Evolutionary conservation across 2,113 vertebrate species (phyloP).

Genomic region (Callopanchax toddi): DNA sequence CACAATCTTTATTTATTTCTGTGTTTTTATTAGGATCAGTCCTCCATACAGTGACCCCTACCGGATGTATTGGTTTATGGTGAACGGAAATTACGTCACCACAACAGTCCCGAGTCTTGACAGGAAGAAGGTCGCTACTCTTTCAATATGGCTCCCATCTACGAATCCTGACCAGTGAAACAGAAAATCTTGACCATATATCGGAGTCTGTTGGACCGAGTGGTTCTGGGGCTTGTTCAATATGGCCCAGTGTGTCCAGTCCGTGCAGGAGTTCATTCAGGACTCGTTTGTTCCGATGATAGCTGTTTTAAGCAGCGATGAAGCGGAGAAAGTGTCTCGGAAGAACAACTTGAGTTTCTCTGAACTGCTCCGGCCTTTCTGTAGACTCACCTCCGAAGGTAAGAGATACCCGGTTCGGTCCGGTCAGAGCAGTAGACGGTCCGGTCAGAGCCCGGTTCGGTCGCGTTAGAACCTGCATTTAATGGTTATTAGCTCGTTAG

Average conservation of each 20-base stretch:
- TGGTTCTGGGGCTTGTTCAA: slow-evolving; percentile 13
- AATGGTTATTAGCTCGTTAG: too few species aligned
- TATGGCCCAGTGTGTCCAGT: slow-evolving; percentile 96
- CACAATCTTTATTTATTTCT: too few species aligned
- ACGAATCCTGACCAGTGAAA: slow-evolving; percentile 52
- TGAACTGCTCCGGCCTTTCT: slow-evolving; percentile 94
- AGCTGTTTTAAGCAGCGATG: slow-evolving; percentile 93
- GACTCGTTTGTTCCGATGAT: slow-evolving; percentile 96
- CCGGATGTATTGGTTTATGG: too few species aligned
- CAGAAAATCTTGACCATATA: background rate
- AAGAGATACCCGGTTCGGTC: slow-evolving; percentile 44
- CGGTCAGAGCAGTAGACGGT: too few species aligned
- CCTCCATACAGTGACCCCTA: too few species aligned
- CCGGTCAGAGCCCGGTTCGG: too few species aligned
- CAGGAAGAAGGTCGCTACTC: background rate
- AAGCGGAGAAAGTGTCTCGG: slow-evolving; percentile 89
- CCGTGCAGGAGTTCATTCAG: slow-evolving; percentile 96
- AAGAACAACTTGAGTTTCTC: slow-evolving; percentile 93
- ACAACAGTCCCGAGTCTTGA: background rate
- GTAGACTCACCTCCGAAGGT: slow-evolving; percentile 96
- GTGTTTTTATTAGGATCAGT: too few species aligned
- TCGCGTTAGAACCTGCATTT: too few species aligned
- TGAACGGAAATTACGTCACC: too few species aligned
- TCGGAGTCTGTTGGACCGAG: background rate
- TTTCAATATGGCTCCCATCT: slow-evolving; percentile 35